These are phyloP conservation scores for Gambusia yucatana DNA, from an alignment of 2,797 vertebrate genomes.

Conservation along the genomic window DNA sequence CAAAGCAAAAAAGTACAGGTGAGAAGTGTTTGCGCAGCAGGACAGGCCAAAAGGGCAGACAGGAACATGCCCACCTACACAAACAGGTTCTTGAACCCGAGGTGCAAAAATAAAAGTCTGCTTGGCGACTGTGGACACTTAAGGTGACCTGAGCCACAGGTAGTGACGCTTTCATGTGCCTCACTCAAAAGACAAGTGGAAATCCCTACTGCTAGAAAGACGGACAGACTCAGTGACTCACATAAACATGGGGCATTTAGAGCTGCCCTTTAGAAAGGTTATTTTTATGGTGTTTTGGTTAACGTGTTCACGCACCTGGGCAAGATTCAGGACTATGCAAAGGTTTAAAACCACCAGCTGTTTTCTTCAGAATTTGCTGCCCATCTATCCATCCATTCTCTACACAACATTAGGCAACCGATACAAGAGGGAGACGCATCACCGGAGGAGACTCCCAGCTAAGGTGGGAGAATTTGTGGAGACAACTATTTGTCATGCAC, in stretches of 20 bases:
- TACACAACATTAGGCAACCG: not conserved
- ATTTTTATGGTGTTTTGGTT: not conserved
- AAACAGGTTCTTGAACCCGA: conserved; percentile 7
- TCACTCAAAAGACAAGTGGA: not conserved
- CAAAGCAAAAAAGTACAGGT: conserved; percentile 14
- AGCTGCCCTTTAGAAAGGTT: not conserved
- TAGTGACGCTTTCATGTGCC: not conserved
- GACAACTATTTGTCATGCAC: not conserved
- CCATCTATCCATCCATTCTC: not conserved
- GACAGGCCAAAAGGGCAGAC: conserved; percentile 25
- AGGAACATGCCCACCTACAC: conserved; percentile 5
- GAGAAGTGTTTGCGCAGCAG: conserved; percentile 35
- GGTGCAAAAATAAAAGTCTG: conserved; percentile 13
- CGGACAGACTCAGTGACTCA: not conserved
- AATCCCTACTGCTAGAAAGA: not conserved
- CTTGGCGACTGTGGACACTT: not conserved
- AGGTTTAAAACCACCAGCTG: not conserved
- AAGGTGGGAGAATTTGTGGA: not conserved
- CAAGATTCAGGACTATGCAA: not conserved
- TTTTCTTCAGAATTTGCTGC: not conserved
- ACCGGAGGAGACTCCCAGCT: not conserved
- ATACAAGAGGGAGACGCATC: not conserved
- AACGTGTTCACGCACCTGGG: not conserved
- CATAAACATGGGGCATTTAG: not conserved
- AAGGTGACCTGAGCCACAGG: not conserved